Evolutionary conservation across 2,888 invertebrate genomes (phyloP), one percentile per base, ranked within the genome.

Genomic region (Leucophenga montana): DNA sequence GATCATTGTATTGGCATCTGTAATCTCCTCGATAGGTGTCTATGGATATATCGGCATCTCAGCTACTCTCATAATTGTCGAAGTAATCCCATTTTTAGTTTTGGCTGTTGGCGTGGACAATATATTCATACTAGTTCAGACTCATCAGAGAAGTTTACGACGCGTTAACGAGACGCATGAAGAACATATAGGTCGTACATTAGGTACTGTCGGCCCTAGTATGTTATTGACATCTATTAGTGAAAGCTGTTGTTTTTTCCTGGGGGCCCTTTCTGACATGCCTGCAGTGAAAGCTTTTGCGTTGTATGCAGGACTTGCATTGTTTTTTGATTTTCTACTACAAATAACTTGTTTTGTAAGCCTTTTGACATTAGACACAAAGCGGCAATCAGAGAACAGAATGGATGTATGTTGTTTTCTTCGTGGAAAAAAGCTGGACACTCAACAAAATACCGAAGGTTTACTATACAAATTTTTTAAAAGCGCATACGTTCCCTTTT

Each of bases 91-190:
- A 0, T 99, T 99, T 91, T 90, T 99, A 68, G 98, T 99, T 33
- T 90, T 99, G 77, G 98, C 99, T 3, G 98, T 99, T 1, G 99
- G 99, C 1, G 98, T 99, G 0, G 99, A 99, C 90, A 99, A 99
- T 87, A 98, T 99, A 85, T 99, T 99, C 89, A 98, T 99, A 78
- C 91, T 99, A 67, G 98, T 99, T 64, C 98, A 99, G 90, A 96
- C 97, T 0, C 96, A 94, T 88, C 95, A 98, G 90, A 89, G 97
- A 56, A 95, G 95, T 85, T 90, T 90, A 1, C 90, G 93, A 44
- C 90, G 92, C 68, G 92, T 93, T 0, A 92, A 93, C 72, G 97
- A 97, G 89, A 92, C 93, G 0, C 91, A 94, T 64, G 93, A 96
- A 6, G 92, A 97, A 82, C 96, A 97, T 85, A 94, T 99, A 73